Conservation (phyloP, 2,888 invertebrate genomes). For the Cantharis lateralis region DNA sequence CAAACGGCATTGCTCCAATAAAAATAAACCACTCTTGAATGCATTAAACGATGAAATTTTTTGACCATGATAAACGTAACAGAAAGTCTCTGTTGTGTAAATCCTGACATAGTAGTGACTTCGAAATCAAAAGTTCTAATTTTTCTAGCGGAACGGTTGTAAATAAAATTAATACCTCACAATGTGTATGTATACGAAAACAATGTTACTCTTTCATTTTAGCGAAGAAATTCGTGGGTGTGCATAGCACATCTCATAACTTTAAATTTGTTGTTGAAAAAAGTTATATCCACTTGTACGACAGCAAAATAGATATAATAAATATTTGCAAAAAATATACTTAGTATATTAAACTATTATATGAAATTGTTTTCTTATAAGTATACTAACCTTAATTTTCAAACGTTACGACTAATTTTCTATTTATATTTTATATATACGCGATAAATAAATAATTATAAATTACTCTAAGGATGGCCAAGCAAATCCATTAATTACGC, state of each 20-base stretch:
- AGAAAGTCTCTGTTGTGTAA: slow-evolving; percentile 48
- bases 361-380: not conserved
- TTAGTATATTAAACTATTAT: not conserved
- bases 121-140: slow-evolving; percentile 49
- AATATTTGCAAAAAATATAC: not conserved
- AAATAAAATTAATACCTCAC: not conserved
- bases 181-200: not conserved
- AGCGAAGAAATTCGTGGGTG: not conserved
- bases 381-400: not conserved
- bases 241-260: not conserved
- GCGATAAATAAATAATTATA: not conserved
- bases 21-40: not conserved
- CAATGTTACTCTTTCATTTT: not conserved
- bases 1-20: not conserved
- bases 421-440: not conserved
- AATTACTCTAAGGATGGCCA: not conserved
- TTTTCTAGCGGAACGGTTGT: slow-evolving; percentile 43
- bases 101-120: slow-evolving; percentile 45
- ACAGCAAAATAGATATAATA: not conserved
- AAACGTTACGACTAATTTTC: not conserved
- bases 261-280: not conserved
- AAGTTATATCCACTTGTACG: not conserved
- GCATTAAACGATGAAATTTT: slow-evolving; percentile 16
- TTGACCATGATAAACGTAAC: slow-evolving; percentile 46
- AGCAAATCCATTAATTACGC: not conserved